Evolutionary conservation across 2,888 invertebrate species (phyloP).

Genomic region (Thecocarcelia acutangulata): DNA sequence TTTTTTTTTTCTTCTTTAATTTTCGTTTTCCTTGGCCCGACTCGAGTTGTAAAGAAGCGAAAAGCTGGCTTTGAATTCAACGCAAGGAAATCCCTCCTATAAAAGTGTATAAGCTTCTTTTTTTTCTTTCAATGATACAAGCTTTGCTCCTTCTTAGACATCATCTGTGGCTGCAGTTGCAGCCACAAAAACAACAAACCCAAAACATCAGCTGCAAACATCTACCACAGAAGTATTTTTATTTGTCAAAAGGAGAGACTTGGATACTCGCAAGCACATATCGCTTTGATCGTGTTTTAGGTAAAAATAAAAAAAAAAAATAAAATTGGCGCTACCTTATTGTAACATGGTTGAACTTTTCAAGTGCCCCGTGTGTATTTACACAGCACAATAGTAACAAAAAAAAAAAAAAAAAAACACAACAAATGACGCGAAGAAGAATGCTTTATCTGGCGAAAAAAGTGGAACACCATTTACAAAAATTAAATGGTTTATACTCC

Average conservation of each 20-base stretch:
- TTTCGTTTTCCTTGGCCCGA: background rate
- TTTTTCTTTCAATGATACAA: constrained; percentile 28
- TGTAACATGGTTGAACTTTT: constrained; percentile 62
- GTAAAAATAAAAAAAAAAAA: constrained; percentile 11
- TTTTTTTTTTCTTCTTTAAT: constrained; percentile 1
- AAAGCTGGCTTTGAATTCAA: constrained; percentile 42
- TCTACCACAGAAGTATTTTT: constrained; percentile 57
- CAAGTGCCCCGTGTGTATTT: constrained; percentile 53
- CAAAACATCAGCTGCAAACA: constrained; percentile 31
- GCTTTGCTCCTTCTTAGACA: constrained; percentile 13
- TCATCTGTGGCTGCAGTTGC: constrained; percentile 19
- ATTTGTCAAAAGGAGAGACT: constrained; percentile 30
- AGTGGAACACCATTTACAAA: constrained; percentile 44
- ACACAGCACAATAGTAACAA: constrained; percentile 58
- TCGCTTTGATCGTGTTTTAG: constrained; percentile 60
- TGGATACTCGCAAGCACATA: constrained; percentile 7
- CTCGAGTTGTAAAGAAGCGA: constrained; percentile 30
- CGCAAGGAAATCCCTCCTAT: constrained; percentile 49
- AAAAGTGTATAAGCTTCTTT: background rate
- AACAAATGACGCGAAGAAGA: constrained; percentile 35
- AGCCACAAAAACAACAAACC: constrained; percentile 12
- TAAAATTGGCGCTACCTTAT: constrained; percentile 64
- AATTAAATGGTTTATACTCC: background rate
- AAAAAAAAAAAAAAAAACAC: constrained; percentile 40
- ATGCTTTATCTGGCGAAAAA: background rate